These are phyloP conservation scores for Morpho deidamia DNA, from an alignment of 2,888 invertebrate genomes.

Conservation along the genomic window DNA sequence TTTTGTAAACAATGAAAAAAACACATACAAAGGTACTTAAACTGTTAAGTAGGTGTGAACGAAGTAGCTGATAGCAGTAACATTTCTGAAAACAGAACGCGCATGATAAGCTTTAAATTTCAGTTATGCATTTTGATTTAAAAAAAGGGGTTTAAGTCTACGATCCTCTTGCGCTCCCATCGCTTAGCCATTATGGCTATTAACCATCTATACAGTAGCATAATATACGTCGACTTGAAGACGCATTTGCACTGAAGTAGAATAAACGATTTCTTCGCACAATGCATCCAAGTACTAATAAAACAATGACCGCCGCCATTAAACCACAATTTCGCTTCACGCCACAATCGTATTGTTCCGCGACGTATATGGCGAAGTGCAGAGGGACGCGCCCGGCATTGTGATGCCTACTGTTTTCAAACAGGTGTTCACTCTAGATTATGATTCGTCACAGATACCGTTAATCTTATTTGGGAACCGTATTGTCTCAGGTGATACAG, in stretches of 20 bases:
- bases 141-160: too few relatives aligned
- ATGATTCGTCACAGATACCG: conserved; percentile 18
- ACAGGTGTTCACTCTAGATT: conserved; percentile 20
- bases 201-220: too few relatives aligned
- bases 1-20: too few relatives aligned
- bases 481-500: conserved; percentile 1
- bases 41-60: too few relatives aligned
- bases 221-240: too few relatives aligned
- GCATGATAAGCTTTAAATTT: too few relatives aligned
- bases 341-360: conserved; percentile 8
- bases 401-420: conserved; percentile 9
- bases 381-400: conserved; percentile 15
- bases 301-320: conserved; percentile 3
- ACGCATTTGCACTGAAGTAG: neutral
- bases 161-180: too few relatives aligned
- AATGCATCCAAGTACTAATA: conserved; percentile 1
- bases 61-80: too few relatives aligned
- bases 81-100: too few relatives aligned
- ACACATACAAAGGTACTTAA: too few relatives aligned
- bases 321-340: conserved; percentile 8
- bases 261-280: neutral
- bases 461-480: conserved; percentile 9
- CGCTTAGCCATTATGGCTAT: too few relatives aligned
- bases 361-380: conserved; percentile 11
- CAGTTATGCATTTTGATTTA: too few relatives aligned